Conservation (phyloP, 2,888 invertebrate species). For the Helleia helle region DNA sequence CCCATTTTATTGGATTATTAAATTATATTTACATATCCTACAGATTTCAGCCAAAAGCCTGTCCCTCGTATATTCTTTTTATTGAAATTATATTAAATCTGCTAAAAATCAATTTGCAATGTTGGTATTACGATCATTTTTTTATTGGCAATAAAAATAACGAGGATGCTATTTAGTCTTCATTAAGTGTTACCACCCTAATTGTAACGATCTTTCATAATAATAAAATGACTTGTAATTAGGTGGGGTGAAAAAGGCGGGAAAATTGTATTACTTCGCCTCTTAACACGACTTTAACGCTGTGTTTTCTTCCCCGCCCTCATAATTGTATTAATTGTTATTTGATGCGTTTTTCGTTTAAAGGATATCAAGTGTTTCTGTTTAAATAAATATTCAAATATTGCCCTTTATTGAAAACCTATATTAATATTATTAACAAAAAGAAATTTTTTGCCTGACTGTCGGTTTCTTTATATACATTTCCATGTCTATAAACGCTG, state of each 20-base stretch:
- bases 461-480: no score
- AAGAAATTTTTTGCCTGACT: no score
- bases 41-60: no score
- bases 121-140: slow-evolving; percentile 4
- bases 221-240: slow-evolving; percentile 67
- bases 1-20: no score
- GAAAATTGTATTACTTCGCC: slow-evolving; percentile 61
- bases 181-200: slow-evolving; percentile 39
- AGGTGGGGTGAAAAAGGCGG: slow-evolving; percentile 63
- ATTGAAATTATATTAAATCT: slow-evolving; percentile 3
- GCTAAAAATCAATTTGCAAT: slow-evolving; percentile 1
- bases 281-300: slow-evolving; percentile 55
- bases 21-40: no score
- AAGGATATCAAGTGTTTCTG: no score
- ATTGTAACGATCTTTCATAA: slow-evolving; percentile 62
- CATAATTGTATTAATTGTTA: slow-evolving; percentile 65
- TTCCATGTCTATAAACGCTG: no score
- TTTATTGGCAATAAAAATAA: slow-evolving; percentile 21
- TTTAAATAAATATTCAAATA: no score
- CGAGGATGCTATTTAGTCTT: slow-evolving; percentile 27
- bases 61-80: background rate
- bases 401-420: no score
- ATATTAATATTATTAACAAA: no score
- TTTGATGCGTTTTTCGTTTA: slow-evolving; percentile 41
- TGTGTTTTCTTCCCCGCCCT: slow-evolving; percentile 54